Percentiles rank a stretch among this genome's conserved stretches.
Conservation (phyloP, 2,888 invertebrate species). For the Onthophagus sagittarius region DNA sequence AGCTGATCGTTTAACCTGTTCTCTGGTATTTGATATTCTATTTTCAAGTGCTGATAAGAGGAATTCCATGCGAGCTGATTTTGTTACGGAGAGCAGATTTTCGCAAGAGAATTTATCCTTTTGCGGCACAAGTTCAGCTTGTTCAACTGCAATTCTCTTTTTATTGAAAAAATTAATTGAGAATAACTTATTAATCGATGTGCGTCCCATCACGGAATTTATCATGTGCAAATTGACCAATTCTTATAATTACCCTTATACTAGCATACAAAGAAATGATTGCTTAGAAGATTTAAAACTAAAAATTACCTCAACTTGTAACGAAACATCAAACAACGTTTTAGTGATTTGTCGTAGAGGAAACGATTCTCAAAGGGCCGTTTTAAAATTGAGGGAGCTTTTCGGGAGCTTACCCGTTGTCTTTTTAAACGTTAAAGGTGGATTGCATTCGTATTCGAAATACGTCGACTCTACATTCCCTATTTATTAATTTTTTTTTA, state of each 20-base stretch:
- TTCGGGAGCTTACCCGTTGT: conserved; percentile 41
- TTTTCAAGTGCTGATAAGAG: no score
- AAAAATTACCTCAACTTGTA: conserved; percentile 26
- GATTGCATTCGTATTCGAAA: conserved; percentile 82
- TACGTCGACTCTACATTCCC: conserved; percentile 80
- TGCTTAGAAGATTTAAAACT: conserved; percentile 44
- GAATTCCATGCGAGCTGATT: no score
- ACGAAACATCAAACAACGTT: conserved; percentile 48
- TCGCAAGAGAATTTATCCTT: no score
- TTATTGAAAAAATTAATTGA: conserved; percentile 45
- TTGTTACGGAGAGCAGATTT: no score
- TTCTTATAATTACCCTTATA: conserved; percentile 71
- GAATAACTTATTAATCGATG: conserved; percentile 73
- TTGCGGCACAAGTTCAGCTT: no score
- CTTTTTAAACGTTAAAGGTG: conserved; percentile 73
- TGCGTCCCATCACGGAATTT: conserved; percentile 77
- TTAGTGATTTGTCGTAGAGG: conserved; percentile 88
- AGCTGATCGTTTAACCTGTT: no score
- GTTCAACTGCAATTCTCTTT: no score
- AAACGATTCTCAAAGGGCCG: conserved; percentile 95
- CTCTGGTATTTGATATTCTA: no score
- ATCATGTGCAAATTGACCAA: conserved; percentile 79
- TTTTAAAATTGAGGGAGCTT: conserved; percentile 56
- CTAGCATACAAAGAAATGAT: conserved; percentile 51
- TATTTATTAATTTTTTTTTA: conserved; percentile 65